Percentiles rank a stretch among this genome's conserved stretches.
Evolutionary conservation across 2,888 invertebrate genomes (phyloP).

Genomic region (Drosophila rubida): DNA sequence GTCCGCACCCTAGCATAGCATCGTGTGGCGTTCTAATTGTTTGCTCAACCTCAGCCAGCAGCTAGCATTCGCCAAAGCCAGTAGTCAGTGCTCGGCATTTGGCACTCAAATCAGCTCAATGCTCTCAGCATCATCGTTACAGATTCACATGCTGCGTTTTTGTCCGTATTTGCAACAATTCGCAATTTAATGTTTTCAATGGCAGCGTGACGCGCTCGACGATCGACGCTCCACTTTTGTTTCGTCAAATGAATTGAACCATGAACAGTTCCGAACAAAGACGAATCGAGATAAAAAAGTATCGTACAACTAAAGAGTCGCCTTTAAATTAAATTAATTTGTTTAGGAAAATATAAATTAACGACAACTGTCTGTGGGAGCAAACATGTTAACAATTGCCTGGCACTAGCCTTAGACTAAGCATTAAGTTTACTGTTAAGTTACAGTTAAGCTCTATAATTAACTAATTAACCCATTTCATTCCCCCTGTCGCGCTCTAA

Average conservation of each 20-base stretch:
- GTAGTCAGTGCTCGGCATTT: not conserved
- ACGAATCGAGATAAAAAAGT: slow-evolving; percentile 1
- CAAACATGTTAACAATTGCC: slow-evolving; percentile 64
- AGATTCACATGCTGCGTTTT: slow-evolving; percentile 61
- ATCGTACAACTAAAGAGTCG: slow-evolving; percentile 13
- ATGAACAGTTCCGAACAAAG: slow-evolving; percentile 50
- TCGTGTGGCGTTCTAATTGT: slow-evolving; percentile 51
- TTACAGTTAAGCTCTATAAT: slow-evolving; percentile 26
- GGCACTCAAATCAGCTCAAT: not conserved
- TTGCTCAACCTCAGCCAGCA: slow-evolving; percentile 22
- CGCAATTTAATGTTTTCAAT: slow-evolving; percentile 49
- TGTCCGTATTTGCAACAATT: slow-evolving; percentile 52
- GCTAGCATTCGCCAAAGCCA: not conserved
- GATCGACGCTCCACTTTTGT: slow-evolving; percentile 44
- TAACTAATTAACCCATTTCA: slow-evolving; percentile 31
- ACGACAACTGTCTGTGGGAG: slow-evolving; percentile 48
- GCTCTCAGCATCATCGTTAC: slow-evolving; percentile 5
- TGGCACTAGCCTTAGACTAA: slow-evolving; percentile 39
- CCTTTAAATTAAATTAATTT: slow-evolving; percentile 69
- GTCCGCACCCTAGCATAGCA: slow-evolving; percentile 29
- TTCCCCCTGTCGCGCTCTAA: not conserved
- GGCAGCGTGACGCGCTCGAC: slow-evolving; percentile 34
- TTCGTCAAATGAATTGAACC: slow-evolving; percentile 67
- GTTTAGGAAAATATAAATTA: slow-evolving; percentile 65
- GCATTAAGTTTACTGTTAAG: slow-evolving; percentile 39